Evolutionary conservation across 2,888 invertebrate species (phyloP).

Genomic region (Dyspetes luteomarginatus): DNA sequence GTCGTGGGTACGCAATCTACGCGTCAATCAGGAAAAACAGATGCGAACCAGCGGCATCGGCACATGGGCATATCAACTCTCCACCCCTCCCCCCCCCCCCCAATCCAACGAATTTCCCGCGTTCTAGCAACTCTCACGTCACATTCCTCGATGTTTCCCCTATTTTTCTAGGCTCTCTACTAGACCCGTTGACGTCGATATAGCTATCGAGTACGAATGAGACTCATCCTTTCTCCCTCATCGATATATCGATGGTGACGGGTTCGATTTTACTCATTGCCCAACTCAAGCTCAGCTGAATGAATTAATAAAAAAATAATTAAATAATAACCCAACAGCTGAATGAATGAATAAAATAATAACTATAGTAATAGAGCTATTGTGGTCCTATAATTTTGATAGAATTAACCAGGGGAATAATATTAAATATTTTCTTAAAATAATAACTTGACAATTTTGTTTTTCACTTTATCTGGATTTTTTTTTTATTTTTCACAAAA

Average conservation of each 20-base stretch:
- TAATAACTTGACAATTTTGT: too few relatives aligned
- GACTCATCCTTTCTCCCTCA: not conserved
- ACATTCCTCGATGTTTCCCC: constrained; percentile 32
- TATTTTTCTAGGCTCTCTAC: constrained; percentile 33
- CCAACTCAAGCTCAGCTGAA: too few relatives aligned
- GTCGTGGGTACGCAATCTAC: constrained; percentile 77
- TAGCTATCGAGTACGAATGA: constrained; percentile 3
- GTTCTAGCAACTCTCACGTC: constrained; percentile 38
- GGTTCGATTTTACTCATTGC: constrained; percentile 15
- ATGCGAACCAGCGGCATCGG: constrained; percentile 71
- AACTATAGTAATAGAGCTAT: too few relatives aligned
- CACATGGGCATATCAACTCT: constrained; percentile 64
- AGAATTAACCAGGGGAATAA: too few relatives aligned
- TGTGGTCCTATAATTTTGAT: too few relatives aligned
- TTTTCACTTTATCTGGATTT: too few relatives aligned
- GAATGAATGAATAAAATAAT: too few relatives aligned
- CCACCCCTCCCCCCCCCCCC: constrained; percentile 27
- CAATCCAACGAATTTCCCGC: too few relatives aligned
- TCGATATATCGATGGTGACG: constrained; percentile 22
- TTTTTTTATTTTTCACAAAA: too few relatives aligned
- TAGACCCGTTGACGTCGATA: constrained; percentile 31
- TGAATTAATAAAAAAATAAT: too few relatives aligned
- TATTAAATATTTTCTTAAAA: too few relatives aligned
- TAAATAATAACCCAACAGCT: too few relatives aligned
- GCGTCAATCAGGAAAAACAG: constrained; percentile 80